Evolutionary conservation across 2,113 vertebrate species (phyloP).

Genomic region (Paradoxurus hermaphroditus): DNA sequence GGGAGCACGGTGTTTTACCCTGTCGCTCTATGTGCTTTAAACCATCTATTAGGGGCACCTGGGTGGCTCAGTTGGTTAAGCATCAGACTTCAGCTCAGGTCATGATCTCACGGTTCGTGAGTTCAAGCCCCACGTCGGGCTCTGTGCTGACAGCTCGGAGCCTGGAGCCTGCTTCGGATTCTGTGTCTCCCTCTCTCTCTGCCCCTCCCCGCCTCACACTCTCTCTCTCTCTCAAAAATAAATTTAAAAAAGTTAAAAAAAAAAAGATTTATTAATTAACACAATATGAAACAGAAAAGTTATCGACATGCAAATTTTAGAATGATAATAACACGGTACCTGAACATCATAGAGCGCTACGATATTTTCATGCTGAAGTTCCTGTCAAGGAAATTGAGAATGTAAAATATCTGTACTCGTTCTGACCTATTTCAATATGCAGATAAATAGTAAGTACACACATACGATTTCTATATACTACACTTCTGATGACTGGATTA

Average conservation of each 20-base stretch:
- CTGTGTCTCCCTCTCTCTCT: no score
- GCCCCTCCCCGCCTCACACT: no score
- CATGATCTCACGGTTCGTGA: no score
- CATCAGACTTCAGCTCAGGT: no score
- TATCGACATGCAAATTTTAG: not conserved
- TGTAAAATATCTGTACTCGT: constrained; percentile 48
- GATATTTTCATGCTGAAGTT: constrained; percentile 98
- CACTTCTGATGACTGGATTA: not conserved
- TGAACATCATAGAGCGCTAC: constrained; percentile 98
- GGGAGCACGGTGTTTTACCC: not conserved
- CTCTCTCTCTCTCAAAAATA: no score
- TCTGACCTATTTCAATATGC: constrained; percentile 16
- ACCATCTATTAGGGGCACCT: constrained; percentile 21
- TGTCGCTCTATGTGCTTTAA: not conserved
- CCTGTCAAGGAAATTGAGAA: constrained; percentile 84
- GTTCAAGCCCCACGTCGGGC: no score
- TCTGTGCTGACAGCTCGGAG: no score
- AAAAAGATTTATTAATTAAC: no score
- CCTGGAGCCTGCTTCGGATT: no score
- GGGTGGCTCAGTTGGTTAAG: no score
- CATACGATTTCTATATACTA: not conserved
- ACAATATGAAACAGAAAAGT: constrained; percentile 21
- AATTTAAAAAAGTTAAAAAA: no score
- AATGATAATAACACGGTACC: constrained; percentile 81
- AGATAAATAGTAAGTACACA: constrained; percentile 16